These are phyloP conservation scores for Acrobasis repandana DNA, from an alignment of 2,888 invertebrate genomes.

Conservation along the genomic window DNA sequence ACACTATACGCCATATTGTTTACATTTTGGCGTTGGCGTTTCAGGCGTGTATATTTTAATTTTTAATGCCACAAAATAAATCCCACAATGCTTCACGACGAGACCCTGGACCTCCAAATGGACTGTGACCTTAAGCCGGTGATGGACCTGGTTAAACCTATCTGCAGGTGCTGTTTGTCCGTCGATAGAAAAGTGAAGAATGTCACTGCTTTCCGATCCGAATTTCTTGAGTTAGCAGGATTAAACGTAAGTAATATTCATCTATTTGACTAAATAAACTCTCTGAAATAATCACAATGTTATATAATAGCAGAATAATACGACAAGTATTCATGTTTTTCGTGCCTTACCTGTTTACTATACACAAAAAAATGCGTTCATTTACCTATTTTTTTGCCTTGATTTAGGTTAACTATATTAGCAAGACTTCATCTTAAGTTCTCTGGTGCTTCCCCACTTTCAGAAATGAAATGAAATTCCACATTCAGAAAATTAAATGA, in stretches of 20 bases:
- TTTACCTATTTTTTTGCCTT: too few species aligned
- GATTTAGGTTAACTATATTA: too few species aligned
- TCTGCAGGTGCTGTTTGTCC: constrained; percentile 67
- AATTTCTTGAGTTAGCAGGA: constrained; percentile 58
- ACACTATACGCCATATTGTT: constrained; percentile 30
- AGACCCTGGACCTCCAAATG: constrained; percentile 3
- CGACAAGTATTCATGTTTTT: neutral
- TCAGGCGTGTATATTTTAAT: constrained; percentile 12
- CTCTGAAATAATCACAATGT: neutral
- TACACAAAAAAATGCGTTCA: neutral
- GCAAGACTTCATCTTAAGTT: too few species aligned
- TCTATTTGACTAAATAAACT: neutral
- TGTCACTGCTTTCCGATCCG: constrained; percentile 36
- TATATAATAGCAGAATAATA: neutral
- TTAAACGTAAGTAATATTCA: constrained; percentile 52
- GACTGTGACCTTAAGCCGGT: constrained; percentile 38
- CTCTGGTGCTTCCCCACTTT: too few species aligned
- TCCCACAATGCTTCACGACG: constrained; percentile 2
- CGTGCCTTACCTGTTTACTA: neutral
- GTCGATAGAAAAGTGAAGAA: constrained; percentile 51
- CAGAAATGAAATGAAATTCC: too few species aligned
- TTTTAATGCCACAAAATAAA: constrained; percentile 25
- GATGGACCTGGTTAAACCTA: constrained; percentile 41
- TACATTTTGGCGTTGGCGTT: constrained; percentile 7
- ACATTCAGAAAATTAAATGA: too few species aligned